phyloP scores from a whole-genome alignment of 2,888 invertebrate species.

The Creontiades dilutus region DNA sequence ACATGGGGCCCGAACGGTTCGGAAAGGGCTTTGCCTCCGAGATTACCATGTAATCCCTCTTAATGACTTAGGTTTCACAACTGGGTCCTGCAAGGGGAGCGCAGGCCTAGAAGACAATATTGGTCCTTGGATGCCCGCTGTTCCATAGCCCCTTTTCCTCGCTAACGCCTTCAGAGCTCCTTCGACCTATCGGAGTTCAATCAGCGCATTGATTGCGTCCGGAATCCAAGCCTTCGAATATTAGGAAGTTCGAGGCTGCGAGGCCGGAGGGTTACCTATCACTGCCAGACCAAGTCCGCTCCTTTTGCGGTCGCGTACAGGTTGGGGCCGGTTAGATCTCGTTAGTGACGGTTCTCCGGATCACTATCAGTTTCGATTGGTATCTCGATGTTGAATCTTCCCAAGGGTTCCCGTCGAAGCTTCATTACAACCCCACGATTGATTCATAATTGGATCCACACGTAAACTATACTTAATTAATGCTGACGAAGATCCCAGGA shows the following conservation, averaged over 20 bases:
- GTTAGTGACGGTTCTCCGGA: background rate
- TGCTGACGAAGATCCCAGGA: too few species aligned
- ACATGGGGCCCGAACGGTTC: background rate
- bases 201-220: background rate
- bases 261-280: too few species aligned
- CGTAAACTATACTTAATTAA: too few species aligned
- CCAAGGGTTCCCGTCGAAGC: too few species aligned
- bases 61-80: constrained; percentile 45
- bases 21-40: constrained; percentile 39
- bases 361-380: background rate
- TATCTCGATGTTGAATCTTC: background rate
- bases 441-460: too few species aligned
- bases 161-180: background rate
- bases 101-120: constrained; percentile 37
- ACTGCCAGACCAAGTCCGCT: background rate
- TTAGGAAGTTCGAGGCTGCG: background rate
- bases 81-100: background rate
- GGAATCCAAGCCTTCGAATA: background rate
- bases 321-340: background rate
- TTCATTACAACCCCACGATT: too few species aligned
- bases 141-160: background rate
- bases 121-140: constrained; percentile 30
- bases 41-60: constrained; percentile 60
- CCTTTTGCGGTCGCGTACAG: background rate
- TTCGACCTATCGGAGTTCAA: constrained; percentile 9